These are phyloP conservation scores for Eidolon helvum DNA, from an alignment of 2,113 vertebrate species.

Conservation along the genomic window DNA sequence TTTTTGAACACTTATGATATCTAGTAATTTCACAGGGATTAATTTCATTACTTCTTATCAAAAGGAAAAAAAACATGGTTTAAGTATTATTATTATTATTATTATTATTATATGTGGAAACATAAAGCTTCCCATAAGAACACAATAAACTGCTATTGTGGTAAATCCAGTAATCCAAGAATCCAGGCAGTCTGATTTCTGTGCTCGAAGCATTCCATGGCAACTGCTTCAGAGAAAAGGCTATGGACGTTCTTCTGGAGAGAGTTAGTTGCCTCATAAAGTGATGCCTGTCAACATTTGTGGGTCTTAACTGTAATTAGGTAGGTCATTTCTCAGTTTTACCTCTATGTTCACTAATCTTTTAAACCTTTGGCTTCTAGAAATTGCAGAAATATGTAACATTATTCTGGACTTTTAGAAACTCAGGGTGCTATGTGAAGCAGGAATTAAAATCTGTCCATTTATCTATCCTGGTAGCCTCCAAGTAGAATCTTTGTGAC, in stretches of 20 bases:
- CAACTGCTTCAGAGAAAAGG: not conserved
- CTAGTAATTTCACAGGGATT: not conserved
- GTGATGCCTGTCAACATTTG: not conserved
- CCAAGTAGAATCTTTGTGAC: not conserved
- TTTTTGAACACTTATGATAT: not conserved
- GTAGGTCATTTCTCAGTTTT: not conserved
- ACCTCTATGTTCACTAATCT: not conserved
- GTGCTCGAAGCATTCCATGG: accelerated
- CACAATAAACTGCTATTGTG: not conserved
- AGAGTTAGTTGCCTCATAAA: not conserved
- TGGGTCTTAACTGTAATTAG: not conserved
- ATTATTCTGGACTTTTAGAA: not conserved
- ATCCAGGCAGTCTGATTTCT: not conserved
- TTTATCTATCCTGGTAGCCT: not conserved
- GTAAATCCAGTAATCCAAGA: not conserved
- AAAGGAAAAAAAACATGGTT: not conserved
- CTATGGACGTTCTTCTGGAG: not conserved
- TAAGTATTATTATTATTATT: not conserved
- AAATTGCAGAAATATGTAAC: not conserved
- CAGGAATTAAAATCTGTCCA: not conserved
- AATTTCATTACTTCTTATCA: not conserved
- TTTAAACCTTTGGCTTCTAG: not conserved
- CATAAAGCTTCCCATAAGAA: not conserved
- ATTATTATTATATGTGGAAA: not conserved
- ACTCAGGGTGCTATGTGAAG: not conserved